These are phyloP conservation scores for Hemiscyllium ocellatum DNA, from an alignment of 2,113 vertebrate species.

Conservation along the genomic window DNA sequence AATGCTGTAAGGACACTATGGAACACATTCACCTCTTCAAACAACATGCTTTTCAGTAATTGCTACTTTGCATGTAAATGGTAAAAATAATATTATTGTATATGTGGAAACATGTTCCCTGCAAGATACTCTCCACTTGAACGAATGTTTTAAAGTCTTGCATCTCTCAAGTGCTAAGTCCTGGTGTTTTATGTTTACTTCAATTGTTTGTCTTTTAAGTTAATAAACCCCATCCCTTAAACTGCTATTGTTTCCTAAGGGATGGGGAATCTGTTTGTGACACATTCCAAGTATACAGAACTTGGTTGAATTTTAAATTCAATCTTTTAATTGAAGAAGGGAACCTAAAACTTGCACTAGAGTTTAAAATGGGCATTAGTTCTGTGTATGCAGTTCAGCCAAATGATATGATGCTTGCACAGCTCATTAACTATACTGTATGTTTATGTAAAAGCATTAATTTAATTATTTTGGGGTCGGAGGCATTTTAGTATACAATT, in stretches of 20 bases:
- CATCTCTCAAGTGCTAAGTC: not conserved
- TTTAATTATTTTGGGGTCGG: not conserved
- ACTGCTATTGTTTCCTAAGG: not conserved
- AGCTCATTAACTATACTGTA: not conserved
- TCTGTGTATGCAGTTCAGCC: not conserved
- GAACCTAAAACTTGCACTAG: not conserved
- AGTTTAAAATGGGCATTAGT: not conserved
- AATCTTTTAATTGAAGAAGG: not conserved
- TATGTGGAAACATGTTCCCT: not conserved
- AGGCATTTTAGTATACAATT: not conserved
- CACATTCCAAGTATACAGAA: not conserved
- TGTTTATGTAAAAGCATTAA: not conserved
- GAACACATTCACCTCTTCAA: not conserved
- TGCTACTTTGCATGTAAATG: conserved; percentile 11
- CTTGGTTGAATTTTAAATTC: not conserved
- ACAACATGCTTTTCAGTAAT: conserved; percentile 8
- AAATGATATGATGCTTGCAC: not conserved
- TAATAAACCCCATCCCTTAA: not conserved
- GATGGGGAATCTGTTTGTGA: not conserved
- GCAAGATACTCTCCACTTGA: not conserved
- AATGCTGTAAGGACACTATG: not conserved
- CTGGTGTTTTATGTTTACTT: not conserved
- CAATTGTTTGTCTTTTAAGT: not conserved
- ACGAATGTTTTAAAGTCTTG: conserved; percentile 14
- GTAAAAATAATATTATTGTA: not conserved